These are phyloP conservation scores for Machaerirhynchus nigripectus DNA, from an alignment of 2,113 vertebrate species.

Conservation along the genomic window DNA sequence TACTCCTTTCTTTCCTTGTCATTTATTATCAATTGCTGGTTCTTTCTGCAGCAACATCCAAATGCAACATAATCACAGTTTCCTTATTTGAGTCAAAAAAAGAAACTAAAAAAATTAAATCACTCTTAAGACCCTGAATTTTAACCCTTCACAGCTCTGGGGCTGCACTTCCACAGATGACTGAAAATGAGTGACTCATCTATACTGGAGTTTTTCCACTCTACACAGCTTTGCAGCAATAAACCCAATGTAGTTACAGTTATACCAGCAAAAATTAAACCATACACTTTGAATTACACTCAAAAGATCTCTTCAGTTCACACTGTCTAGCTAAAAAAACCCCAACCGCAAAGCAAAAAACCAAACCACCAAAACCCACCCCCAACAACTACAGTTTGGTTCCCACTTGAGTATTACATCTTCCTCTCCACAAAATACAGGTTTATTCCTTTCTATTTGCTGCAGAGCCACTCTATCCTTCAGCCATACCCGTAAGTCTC, in stretches of 20 bases:
- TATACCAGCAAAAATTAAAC: not conserved
- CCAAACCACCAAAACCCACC: not conserved
- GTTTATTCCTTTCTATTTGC: not conserved
- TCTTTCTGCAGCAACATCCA: not conserved
- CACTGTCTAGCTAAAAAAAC: not conserved
- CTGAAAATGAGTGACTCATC: fast-evolving
- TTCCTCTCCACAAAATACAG: not conserved
- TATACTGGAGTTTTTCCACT: not conserved
- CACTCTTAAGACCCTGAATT: not conserved
- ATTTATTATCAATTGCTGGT: not conserved
- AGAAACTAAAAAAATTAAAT: not conserved
- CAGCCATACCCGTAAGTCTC: fast-evolving
- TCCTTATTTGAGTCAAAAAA: not conserved
- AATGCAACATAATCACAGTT: not conserved
- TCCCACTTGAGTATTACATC: not conserved
- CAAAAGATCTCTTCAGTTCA: not conserved
- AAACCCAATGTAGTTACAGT: not conserved
- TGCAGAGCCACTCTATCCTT: not conserved
- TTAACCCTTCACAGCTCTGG: not conserved
- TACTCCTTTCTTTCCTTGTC: not conserved
- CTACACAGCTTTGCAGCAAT: not conserved
- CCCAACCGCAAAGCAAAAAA: not conserved
- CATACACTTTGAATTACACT: not conserved
- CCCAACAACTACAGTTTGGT: not conserved
- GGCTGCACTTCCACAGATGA: not conserved